Conservation (phyloP, 37 sponge, comb jelly and placozoan genomes). For the Tethya wilhelma region DNA sequence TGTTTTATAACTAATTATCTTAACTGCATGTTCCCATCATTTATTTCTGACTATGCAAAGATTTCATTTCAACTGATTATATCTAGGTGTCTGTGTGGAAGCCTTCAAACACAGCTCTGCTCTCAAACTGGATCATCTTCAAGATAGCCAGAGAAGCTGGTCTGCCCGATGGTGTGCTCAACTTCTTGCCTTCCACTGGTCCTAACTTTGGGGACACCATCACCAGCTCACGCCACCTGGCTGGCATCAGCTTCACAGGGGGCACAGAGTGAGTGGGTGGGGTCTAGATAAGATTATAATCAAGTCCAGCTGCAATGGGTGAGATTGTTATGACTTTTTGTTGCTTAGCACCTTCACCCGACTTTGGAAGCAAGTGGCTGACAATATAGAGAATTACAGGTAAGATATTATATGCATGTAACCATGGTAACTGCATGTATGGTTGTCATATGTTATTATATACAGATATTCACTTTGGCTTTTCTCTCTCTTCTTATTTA, state of each 20-base stretch:
- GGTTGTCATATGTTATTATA: not conserved
- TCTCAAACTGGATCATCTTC: conserved; percentile 87
- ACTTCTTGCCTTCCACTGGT: conserved; percentile 92
- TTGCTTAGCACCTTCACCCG: conserved; percentile 88
- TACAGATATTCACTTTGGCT: too few species aligned
- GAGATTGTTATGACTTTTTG: too few species aligned
- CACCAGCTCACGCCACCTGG: conserved; percentile 77
- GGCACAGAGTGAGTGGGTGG: conserved; percentile 74
- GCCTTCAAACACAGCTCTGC: conserved; percentile 89
- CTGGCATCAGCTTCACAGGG: conserved; percentile 97
- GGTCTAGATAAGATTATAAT: not conserved
- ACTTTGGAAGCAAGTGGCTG: conserved; percentile 89
- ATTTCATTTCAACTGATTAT: not conserved
- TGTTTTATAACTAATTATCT: not conserved
- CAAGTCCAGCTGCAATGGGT: not conserved
- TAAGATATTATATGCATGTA: not conserved
- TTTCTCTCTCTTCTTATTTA: too few species aligned
- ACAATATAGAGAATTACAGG: conserved; percentile 84
- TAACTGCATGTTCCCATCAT: not conserved
- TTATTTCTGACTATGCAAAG: too few species aligned
- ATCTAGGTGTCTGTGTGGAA: conserved; percentile 78
- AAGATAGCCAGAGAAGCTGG: conserved; percentile 92
- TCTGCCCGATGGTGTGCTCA: conserved; percentile 89
- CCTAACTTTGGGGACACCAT: conserved; percentile 92
- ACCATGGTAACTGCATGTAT: not conserved